These are phyloP conservation scores for Brenthis hecate DNA, from an alignment of 2,888 invertebrate genomes.

Conservation along the genomic window DNA sequence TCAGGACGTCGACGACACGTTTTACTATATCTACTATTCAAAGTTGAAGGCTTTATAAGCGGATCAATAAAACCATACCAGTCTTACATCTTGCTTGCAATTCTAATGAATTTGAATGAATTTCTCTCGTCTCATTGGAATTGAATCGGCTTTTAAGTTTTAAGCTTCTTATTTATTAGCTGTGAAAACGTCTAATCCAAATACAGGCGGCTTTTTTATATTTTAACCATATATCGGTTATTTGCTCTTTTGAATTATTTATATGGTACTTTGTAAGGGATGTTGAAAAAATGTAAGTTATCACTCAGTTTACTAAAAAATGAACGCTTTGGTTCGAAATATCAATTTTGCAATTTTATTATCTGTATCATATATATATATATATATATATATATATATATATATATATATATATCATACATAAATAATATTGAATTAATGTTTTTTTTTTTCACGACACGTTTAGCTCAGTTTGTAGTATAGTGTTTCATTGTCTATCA, in stretches of 20 bases:
- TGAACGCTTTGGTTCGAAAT: background rate
- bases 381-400: no score
- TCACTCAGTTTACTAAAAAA: slow-evolving; percentile 10
- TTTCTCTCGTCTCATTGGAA: slow-evolving; percentile 62
- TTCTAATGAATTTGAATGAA: slow-evolving; percentile 56
- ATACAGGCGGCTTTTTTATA: slow-evolving; percentile 26
- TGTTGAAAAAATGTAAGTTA: background rate
- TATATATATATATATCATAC: no score
- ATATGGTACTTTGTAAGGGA: slow-evolving; percentile 13
- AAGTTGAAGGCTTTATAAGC: slow-evolving; percentile 33
- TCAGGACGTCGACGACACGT: slow-evolving; percentile 8
- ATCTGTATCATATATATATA: no score
- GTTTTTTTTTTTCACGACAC: no score
- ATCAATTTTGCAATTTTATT: no score
- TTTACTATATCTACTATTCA: slow-evolving; percentile 10
- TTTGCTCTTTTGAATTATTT: slow-evolving; percentile 31
- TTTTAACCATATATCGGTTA: slow-evolving; percentile 22
- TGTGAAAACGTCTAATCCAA: slow-evolving; percentile 35
- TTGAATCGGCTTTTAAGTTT: slow-evolving; percentile 61
- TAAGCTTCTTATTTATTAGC: slow-evolving; percentile 45
- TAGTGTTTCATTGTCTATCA: no score
- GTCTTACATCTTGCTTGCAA: slow-evolving; percentile 33
- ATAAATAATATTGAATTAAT: no score
- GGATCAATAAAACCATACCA: slow-evolving; percentile 51
- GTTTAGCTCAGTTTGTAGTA: no score